Evolutionary conservation across 2,888 invertebrate genomes (phyloP), one percentile per base, ranked within the genome.

Genomic region (Mythimna vitellina): DNA sequence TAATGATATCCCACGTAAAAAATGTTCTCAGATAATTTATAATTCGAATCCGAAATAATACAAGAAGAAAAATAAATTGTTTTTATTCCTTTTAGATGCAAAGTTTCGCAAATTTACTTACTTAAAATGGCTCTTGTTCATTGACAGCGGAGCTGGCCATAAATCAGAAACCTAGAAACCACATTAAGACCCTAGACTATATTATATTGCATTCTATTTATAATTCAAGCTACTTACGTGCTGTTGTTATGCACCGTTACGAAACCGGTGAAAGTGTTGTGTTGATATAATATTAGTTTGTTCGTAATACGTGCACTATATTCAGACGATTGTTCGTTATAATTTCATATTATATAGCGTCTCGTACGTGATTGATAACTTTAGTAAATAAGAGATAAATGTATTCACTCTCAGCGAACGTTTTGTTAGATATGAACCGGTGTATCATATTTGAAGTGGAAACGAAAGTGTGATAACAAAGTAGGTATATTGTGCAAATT

Each of bases 181-280:
- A 9, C 12, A 20, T 20, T 12, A 60, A 58, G 4, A 8, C 35
- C 29, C 1, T 17, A n/a, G n/a, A 51, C 49, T 49, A 53, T 42
- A 62, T 38, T 38, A 32, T 69, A 56, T 69, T 66, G 46, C n/a
- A n/a, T 61, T 79, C 25, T 65, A 74, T 32, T 46, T 63, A 56
- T 56, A 71, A n/a, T 69, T 69, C 38, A 54, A 65, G 25, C n/a
- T 63, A 83, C 85, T 84, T 79, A 83, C 80, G 80, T 77, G 58
- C 20, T 17, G 42, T 38, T 65, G 64, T 74, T 74, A 79, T 35
- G 56, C 51, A 58, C 42, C 4, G 67, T 80, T 82, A 75, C 56
- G 79, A 75, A 79, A 80, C 12, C 6, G 42, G 78, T 78, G 83
- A 83, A 85, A 84, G 85, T 78, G 65, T 57, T 66, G 66, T 73